Percentiles rank a stretch among this genome's conserved stretches.
phyloP scores from a whole-genome alignment of 2,113 vertebrate genomes.

The Carassius auratus region DNA sequence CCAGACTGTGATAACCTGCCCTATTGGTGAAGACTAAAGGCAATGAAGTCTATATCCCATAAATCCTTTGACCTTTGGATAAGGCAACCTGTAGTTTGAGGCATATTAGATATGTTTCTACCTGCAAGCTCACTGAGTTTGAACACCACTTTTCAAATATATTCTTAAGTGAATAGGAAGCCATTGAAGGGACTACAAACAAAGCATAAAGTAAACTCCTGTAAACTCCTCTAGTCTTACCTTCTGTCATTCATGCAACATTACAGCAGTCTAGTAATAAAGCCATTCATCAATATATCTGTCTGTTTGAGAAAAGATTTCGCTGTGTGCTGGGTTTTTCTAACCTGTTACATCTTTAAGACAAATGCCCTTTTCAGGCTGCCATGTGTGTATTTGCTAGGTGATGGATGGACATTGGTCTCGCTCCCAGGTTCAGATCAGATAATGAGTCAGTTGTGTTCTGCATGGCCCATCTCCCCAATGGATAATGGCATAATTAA shows the following conservation, averaged over 20 bases:
- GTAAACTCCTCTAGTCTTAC: not conserved
- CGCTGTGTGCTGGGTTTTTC: constrained; percentile 3
- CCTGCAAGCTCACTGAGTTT: not conserved
- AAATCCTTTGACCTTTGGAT: constrained; percentile 14
- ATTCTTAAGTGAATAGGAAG: not conserved
- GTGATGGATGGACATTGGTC: constrained; percentile 48
- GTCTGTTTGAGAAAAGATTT: not conserved
- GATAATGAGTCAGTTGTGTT: constrained; percentile 41
- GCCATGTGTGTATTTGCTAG: constrained; percentile 15
- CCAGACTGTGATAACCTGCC: not conserved
- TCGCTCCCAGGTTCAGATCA: constrained; percentile 41
- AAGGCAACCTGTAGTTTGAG: not conserved
- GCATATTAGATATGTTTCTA: constrained; percentile 18
- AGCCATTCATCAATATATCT: constrained; percentile 20
- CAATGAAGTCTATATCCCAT: not conserved
- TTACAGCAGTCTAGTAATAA: constrained; percentile 12
- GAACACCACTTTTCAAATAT: constrained; percentile 8
- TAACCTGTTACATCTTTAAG: constrained; percentile 7
- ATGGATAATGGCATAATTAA: constrained; percentile 61
- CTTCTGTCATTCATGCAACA: not conserved
- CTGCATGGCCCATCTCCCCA: constrained; percentile 35
- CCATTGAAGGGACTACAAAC: constrained; percentile 2
- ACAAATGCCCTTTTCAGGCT: constrained; percentile 26
- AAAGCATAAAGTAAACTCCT: constrained; percentile 1
- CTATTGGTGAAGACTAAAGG: not conserved